Base-by-base conservation (phyloP, 2,113 vertebrate genomes). In the Aptenodytes forsteri region DNA sequence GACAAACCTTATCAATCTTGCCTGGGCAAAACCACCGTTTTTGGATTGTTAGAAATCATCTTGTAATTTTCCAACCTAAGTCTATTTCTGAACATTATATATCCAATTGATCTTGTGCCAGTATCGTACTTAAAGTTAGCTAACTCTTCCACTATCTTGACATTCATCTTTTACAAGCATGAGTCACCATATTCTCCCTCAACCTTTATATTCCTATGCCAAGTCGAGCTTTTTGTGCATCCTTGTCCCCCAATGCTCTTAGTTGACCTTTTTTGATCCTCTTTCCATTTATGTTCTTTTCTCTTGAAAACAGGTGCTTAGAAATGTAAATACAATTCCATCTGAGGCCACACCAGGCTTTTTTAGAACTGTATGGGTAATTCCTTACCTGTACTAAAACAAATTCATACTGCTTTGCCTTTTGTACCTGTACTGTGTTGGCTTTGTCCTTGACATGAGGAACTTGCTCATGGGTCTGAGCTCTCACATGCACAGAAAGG, bases 31-130 rank as follows among this genome's bases (percentile, higher is more conserved):
- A 76, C 14, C 30, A 85, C 49, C 6, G 1, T 58, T 58, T 34
- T 47, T 76, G 21, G 19, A 72, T 65, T 76, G 47, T 56, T 93
- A 75, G 65, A 91, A 91, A 89, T 79, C 29, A 61, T 59, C 65
- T 82, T 87, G 61, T 65, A 87, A 46, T 79, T 94, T 92, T 96
- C 81, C 73, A 89, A 9, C 26, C 14, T 54, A 73, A 69, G 19
- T 71, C 42, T 93, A 27, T 83, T 85, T 95, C 52, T 89, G 87
- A 87, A 49, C 4, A 3, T 87, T 91, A 67, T 87, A 30, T 67
- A 83, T 79, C 47, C 32, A 85, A 52, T 5, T 65, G 81, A 76
- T 94, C 56, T 91, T 78, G 61, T 85, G 52, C 44, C 70, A 83
- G 27, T 47, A 67, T 79, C 55, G 32, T 10, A 42, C 10, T 80